Conservation (phyloP, 2,113 vertebrate genomes). For the Grammomys dolichurus region DNA sequence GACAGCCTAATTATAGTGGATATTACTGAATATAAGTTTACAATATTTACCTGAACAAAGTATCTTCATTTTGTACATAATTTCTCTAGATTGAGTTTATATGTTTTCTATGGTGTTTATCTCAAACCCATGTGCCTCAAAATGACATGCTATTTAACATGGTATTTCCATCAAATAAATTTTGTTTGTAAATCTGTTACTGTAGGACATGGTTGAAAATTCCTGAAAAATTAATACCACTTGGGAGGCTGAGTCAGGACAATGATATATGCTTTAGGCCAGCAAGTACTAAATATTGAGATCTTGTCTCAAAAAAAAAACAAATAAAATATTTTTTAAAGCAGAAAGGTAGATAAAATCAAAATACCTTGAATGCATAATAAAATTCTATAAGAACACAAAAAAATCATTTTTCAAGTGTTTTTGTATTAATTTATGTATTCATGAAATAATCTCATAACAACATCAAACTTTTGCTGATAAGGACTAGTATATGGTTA, state of each 20-base stretch:
- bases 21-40: not conserved
- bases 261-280: not conserved
- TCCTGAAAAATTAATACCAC: not conserved
- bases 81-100: not conserved
- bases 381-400: not conserved
- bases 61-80: not conserved
- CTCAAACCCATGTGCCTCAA: no score
- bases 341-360: not conserved
- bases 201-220: not conserved
- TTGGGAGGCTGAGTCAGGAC: not conserved
- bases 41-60: not conserved
- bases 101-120: not conserved
- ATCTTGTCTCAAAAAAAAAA: not conserved
- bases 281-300: not conserved
- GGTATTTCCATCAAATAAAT: not conserved
- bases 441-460: not conserved
- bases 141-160: not conserved
- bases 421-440: not conserved
- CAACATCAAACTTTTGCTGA: not conserved
- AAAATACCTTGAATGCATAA: not conserved
- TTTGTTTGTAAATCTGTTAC: not conserved
- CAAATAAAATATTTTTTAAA: not conserved
- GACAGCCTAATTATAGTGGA: not conserved
- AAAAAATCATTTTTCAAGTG: not conserved
- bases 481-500: not conserved